phyloP scores from a whole-genome alignment of 2,113 vertebrate species.

The Hipposideros armiger region DNA sequence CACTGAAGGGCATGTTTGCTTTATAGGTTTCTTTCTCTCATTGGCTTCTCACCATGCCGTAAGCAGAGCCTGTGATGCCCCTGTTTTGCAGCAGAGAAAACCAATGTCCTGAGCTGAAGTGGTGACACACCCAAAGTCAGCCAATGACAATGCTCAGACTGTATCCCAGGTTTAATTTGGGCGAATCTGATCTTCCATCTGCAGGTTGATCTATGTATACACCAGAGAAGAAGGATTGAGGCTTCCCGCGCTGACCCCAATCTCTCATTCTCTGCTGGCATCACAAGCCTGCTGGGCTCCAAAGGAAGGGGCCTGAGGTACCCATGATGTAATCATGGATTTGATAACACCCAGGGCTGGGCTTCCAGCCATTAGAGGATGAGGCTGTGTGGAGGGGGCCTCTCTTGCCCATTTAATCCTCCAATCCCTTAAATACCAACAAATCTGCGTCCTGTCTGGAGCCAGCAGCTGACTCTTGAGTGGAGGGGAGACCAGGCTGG shows the following conservation, averaged over 20 bases:
- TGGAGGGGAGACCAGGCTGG: not conserved
- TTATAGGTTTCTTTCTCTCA: not conserved
- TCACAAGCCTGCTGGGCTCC: not conserved
- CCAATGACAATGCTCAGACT: not conserved
- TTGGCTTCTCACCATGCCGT: not conserved
- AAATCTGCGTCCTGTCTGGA: constrained; percentile 34
- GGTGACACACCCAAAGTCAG: not conserved
- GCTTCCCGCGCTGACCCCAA: not conserved
- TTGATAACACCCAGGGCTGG: constrained; percentile 22
- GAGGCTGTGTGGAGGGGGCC: not conserved
- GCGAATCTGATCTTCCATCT: not conserved
- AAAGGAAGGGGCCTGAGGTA: not conserved
- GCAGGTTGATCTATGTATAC: not conserved
- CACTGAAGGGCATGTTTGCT: not conserved
- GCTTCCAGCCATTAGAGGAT: constrained; percentile 31
- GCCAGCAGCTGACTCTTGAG: not conserved
- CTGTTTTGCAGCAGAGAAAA: not conserved
- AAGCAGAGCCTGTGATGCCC: not conserved
- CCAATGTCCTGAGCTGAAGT: not conserved
- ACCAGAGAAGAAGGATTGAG: constrained; percentile 29
- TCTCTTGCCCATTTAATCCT: constrained; percentile 59
- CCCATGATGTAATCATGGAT: not conserved
- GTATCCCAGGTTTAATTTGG: not conserved
- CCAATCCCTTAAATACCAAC: constrained; percentile 53
- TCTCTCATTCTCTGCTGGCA: constrained; percentile 47